These are phyloP conservation scores for Platorchestia sp. DNA, from an alignment of 1,140 invertebrate genomes.

Conservation along the genomic window DNA sequence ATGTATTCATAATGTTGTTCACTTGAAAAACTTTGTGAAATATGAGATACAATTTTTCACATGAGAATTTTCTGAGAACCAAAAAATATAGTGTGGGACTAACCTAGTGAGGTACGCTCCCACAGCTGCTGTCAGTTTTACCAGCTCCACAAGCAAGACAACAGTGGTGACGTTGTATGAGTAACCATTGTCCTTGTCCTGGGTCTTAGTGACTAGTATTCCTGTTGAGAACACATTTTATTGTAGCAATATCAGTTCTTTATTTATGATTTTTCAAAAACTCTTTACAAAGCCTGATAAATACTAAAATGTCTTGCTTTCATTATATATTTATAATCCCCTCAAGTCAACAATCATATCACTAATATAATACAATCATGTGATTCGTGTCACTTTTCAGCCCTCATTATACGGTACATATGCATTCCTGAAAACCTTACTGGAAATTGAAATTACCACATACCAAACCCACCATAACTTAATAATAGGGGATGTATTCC, in stretches of 20 bases:
- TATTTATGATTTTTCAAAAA: background rate
- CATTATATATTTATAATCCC: background rate
- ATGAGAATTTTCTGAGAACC: background rate
- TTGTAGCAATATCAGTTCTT: background rate
- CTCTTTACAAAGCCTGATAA: background rate
- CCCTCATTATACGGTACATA: background rate
- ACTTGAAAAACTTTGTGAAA: background rate
- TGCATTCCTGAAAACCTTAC: too few species aligned
- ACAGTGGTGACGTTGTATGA: conserved; percentile 89
- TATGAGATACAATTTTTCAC: background rate
- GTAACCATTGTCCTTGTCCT: conserved; percentile 84
- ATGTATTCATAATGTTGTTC: background rate
- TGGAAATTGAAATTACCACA: too few species aligned
- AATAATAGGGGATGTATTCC: too few species aligned
- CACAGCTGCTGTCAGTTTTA: conserved; percentile 84
- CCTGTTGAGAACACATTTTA: conserved; percentile 75
- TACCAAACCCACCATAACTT: too few species aligned
- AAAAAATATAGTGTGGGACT: background rate
- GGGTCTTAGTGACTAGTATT: conserved; percentile 90
- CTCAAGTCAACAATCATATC: background rate
- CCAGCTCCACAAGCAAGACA: conserved; percentile 87
- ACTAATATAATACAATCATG: background rate
- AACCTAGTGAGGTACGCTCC: conserved; percentile 77
- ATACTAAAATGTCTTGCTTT: background rate
- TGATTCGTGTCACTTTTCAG: background rate